phyloP scores from a whole-genome alignment of 2,888 invertebrate species.

The Tupiocoris notatus region DNA sequence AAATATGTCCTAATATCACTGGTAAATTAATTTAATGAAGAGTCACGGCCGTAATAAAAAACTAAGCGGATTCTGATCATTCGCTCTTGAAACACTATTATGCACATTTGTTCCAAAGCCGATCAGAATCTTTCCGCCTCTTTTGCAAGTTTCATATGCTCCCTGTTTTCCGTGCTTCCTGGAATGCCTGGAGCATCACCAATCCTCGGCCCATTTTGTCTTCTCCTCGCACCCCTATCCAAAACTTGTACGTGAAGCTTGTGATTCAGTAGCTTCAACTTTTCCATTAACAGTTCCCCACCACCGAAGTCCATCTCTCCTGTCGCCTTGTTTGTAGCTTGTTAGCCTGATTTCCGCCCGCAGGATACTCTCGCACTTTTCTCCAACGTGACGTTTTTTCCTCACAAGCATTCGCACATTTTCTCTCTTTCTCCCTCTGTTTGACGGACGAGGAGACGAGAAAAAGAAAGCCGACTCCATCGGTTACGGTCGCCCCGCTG shows the following conservation, averaged over 20 bases:
- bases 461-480: slow-evolving; percentile 6
- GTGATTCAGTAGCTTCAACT: slow-evolving; percentile 24
- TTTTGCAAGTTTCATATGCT: too few species aligned
- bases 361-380: slow-evolving; percentile 17
- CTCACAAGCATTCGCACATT: not conserved
- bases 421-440: not conserved
- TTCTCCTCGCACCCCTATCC: not conserved
- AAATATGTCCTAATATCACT: too few species aligned
- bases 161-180: too few species aligned
- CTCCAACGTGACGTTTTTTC: not conserved
- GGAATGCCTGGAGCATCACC: too few species aligned
- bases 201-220: not conserved
- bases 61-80: too few species aligned
- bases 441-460: not conserved
- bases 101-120: too few species aligned
- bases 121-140: too few species aligned
- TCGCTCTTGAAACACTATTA: too few species aligned
- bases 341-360: slow-evolving; percentile 30
- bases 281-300: slow-evolving; percentile 34
- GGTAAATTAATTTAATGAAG: too few species aligned
- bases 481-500: slow-evolving; percentile 3
- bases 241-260: slow-evolving; percentile 9
- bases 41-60: too few species aligned
- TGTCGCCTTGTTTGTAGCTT: slow-evolving; percentile 33
- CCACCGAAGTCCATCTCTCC: slow-evolving; percentile 11